Evolutionary conservation across 2,888 invertebrate genomes (phyloP), one percentile per base, ranked within the genome.

Genomic region (Drosophila silvestris): DNA sequence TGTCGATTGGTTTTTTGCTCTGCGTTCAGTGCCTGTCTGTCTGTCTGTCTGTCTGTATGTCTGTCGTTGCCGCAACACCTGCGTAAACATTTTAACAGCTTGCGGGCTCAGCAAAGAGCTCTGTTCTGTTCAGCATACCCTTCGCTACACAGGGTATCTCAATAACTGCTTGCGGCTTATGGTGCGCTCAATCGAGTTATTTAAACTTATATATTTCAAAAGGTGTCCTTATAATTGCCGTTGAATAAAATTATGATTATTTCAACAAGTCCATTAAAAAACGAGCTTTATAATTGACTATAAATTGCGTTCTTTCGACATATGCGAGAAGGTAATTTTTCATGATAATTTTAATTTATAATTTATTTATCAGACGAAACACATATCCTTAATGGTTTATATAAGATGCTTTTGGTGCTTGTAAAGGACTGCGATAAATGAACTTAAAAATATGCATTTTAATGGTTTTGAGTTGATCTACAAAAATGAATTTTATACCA

Each of bases 31-130:
- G 41, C 51, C 32, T 32, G 59, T 58, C 44, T 47, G 28, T 28
- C 33, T 37, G 53, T 67, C 54, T 56, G 26, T 37, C n/a, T 44
- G 82, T 62, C 72, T 60, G 30, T 28, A 12, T 44, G 82, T 57
- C 73, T 75, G 74, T 64, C 77, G 76, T 70, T 82, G 81, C 74
- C 69, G 61, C 70, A 74, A 87, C 90, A 90, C 89, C 91, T 90
- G 90, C 81, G 81, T 67, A 91, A 91, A 90, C 77, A 90, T 91
- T 91, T 80, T 41, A 81, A 76, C 90, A 89, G 88, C 91, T 88
- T 91, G 82, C 64, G 57, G 60, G 67, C 57, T 67, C 73, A 39
- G 52, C 50, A 56, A 26, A 56, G 64, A 68, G 69, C 53, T 70
- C 64, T 86, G 77, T 59, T 51, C 64, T 33, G 5, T 1, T 37